Percentiles rank a stretch among this genome's conserved stretches.
phyloP scores from a whole-genome alignment of 2,888 invertebrate species.

The Coleophora flavipennella region DNA sequence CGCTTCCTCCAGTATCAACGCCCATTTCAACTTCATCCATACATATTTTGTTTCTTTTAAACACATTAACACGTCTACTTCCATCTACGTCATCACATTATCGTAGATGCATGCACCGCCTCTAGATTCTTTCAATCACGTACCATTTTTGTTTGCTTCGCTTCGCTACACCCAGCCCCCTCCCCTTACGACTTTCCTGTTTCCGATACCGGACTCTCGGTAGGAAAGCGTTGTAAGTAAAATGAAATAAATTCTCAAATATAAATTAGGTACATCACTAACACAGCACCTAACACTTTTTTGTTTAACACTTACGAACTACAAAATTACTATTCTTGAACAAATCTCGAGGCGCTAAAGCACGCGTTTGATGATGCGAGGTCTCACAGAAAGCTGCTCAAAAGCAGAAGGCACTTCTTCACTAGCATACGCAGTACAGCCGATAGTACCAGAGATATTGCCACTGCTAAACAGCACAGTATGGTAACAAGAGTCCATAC shows the following conservation, averaged over 20 bases:
- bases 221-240: conserved; percentile 52
- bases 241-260: conserved; percentile 64
- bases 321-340: conserved; percentile 18
- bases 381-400: conserved; percentile 63
- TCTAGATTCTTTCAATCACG: conserved; percentile 4
- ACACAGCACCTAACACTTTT: conserved; percentile 64
- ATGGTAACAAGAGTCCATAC: conserved; percentile 5
- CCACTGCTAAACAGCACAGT: conserved; percentile 12
- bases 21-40: conserved; percentile 1
- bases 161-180: conserved; percentile 41
- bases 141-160: conserved; percentile 19
- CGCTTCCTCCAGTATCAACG: conserved; percentile 23
- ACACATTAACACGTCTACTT: background rate
- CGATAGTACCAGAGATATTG: conserved; percentile 30
- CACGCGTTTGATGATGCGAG: conserved; percentile 55
- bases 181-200: conserved; percentile 64
- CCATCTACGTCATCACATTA: background rate
- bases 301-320: conserved; percentile 32
- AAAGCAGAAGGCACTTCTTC: conserved; percentile 58
- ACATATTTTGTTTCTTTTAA: background rate
- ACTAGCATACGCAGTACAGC: conserved; percentile 57
- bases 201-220: conserved; percentile 64
- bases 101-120: conserved; percentile 10
- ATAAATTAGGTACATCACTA: conserved; percentile 70
- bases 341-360: conserved; percentile 33